phyloP scores from a whole-genome alignment of 2,113 vertebrate genomes.

The Thinocorus orbignyianus region DNA sequence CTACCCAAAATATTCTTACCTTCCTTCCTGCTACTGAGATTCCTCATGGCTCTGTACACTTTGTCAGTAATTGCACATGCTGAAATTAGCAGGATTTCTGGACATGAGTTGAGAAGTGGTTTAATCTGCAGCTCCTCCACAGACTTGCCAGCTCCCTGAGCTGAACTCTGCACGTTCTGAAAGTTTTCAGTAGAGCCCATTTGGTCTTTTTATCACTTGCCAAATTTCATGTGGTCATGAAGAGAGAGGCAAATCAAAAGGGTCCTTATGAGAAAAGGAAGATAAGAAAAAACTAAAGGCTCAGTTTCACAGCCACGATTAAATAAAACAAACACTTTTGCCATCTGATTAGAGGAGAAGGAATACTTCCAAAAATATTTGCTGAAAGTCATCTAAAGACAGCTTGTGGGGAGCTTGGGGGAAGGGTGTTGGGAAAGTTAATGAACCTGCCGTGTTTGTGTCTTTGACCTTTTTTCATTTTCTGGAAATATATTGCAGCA shows the following conservation, averaged over 20 bases:
- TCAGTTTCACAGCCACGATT: background rate
- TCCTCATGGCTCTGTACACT: background rate
- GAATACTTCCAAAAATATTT: conserved; percentile 22
- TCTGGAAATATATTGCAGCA: background rate
- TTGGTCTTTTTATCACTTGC: conserved; percentile 24
- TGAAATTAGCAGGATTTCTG: background rate
- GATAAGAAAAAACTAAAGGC: background rate
- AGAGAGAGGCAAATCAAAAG: conserved; percentile 29
- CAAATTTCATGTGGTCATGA: conserved; percentile 23
- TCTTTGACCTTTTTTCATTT: background rate
- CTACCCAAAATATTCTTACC: background rate
- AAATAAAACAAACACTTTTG: conserved; percentile 30
- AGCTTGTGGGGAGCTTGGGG: background rate
- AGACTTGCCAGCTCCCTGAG: background rate
- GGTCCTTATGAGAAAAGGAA: background rate
- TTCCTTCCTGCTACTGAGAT: background rate
- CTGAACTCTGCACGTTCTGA: background rate
- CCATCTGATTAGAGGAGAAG: conserved; percentile 30
- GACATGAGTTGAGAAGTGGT: background rate
- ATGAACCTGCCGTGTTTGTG: background rate
- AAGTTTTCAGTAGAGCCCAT: background rate
- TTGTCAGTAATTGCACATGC: background rate
- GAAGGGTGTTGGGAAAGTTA: background rate
- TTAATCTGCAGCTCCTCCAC: background rate
- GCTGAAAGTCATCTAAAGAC: background rate